phyloP scores from a whole-genome alignment of 2,113 vertebrate species.

The Ameiurus melas region DNA sequence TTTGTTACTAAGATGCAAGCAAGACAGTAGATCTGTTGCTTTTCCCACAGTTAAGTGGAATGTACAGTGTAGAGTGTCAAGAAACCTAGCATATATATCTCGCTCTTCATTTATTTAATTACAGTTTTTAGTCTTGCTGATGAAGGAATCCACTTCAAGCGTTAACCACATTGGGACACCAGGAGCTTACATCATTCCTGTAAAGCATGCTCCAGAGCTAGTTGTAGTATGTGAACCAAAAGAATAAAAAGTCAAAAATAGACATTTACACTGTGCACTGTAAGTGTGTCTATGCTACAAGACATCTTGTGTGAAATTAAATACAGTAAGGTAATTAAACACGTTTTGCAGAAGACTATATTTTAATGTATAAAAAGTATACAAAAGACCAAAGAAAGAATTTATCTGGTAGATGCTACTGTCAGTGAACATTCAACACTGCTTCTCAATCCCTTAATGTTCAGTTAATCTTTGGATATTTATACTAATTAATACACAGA shows the following conservation, averaged over 20 bases:
- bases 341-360: constrained; percentile 56
- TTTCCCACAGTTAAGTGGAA: constrained; percentile 36
- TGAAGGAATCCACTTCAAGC: constrained; percentile 57
- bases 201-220: neutral
- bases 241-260: neutral
- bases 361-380: constrained; percentile 44
- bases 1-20: constrained; percentile 54
- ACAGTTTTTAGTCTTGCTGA: constrained; percentile 55
- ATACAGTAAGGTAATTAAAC: constrained; percentile 65
- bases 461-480: neutral
- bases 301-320: constrained; percentile 48
- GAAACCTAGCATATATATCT: constrained; percentile 40
- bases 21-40: constrained; percentile 6
- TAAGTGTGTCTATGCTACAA: constrained; percentile 13
- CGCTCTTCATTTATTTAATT: constrained; percentile 61
- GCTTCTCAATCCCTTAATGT: neutral
- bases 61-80: neutral
- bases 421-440: constrained; percentile 35
- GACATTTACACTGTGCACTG: neutral
- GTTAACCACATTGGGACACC: constrained; percentile 54
- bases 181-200: neutral
- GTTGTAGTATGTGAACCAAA: neutral
- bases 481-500: neutral
- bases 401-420: neutral
- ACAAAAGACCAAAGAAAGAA: constrained; percentile 18